phyloP scores from a whole-genome alignment of 2,888 invertebrate species.

The Phorcus lineatus region DNA sequence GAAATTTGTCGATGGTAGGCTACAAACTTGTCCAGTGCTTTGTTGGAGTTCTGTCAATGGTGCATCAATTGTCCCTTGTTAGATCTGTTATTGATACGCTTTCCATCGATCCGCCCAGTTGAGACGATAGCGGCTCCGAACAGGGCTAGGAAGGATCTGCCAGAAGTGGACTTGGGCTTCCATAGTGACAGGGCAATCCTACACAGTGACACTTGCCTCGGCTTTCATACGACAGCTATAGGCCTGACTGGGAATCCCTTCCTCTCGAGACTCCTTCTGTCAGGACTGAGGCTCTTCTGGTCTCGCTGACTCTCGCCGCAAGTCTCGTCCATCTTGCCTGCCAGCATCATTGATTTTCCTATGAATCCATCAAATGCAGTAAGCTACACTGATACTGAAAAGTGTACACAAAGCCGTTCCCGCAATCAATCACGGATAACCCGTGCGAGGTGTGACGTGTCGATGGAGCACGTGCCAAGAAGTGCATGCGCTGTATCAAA shows the following conservation, averaged over 20 bases:
- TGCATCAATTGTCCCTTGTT: neutral
- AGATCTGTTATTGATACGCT: conserved; percentile 5
- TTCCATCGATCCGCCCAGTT: neutral
- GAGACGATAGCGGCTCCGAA: no score
- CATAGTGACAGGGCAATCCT: neutral
- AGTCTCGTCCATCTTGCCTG: conserved; percentile 5
- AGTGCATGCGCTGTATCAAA: neutral
- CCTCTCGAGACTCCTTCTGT: conserved; percentile 4
- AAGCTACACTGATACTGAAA: conserved; percentile 13
- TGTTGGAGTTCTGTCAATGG: neutral
- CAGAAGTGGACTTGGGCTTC: no score
- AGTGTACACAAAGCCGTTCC: conserved; percentile 4
- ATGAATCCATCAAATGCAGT: conserved; percentile 11
- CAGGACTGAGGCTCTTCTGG: neutral
- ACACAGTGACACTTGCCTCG: neutral
- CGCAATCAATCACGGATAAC: neutral
- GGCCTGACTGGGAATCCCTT: neutral
- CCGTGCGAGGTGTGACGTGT: neutral
- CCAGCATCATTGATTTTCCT: neutral
- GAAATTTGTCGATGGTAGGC: conserved; percentile 1
- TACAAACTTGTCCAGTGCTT: neutral
- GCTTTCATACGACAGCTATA: neutral
- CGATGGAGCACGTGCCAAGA: neutral
- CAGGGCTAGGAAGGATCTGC: no score
- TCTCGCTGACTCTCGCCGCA: neutral